Percentiles rank a stretch among this genome's conserved stretches.
phyloP scores from a whole-genome alignment of 2,113 vertebrate species.

The Tetrao urogallus region DNA sequence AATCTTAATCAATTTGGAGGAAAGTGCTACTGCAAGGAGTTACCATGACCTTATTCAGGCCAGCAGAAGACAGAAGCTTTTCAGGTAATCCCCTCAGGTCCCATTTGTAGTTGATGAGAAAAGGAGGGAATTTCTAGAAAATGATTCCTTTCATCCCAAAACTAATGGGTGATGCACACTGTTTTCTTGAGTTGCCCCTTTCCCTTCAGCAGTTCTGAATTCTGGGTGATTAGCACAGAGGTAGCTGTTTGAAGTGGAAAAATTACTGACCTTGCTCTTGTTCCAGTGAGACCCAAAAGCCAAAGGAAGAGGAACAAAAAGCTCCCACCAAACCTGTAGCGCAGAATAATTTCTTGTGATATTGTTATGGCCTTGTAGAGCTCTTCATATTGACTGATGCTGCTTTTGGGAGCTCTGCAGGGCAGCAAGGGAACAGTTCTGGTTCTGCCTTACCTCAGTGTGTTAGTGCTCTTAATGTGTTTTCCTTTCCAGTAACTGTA shows the following conservation, averaged over 20 bases:
- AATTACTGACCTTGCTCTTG: not conserved
- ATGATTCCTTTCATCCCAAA: not conserved
- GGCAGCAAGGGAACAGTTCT: not conserved
- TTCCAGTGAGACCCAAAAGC: not conserved
- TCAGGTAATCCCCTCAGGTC: not conserved
- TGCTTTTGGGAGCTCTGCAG: not conserved
- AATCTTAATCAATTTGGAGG: not conserved
- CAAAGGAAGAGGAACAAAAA: constrained; percentile 14
- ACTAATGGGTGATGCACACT: not conserved
- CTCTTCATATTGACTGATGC: not conserved
- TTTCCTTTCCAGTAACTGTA: not conserved
- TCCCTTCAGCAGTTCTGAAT: not conserved
- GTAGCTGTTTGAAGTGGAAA: not conserved
- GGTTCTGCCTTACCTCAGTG: not conserved
- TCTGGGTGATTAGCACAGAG: not conserved
- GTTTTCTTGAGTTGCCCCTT: not conserved
- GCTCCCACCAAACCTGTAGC: not conserved
- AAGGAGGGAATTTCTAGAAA: not conserved
- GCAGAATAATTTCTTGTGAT: not conserved
- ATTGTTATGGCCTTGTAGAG: constrained; percentile 16
- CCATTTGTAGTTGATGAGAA: not conserved
- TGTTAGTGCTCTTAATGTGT: not conserved
- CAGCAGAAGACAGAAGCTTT: not conserved
- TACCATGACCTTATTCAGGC: not conserved
- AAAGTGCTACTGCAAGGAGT: not conserved